Conservation (phyloP, 2,888 invertebrate genomes). For the Dynastes grantii region DNA sequence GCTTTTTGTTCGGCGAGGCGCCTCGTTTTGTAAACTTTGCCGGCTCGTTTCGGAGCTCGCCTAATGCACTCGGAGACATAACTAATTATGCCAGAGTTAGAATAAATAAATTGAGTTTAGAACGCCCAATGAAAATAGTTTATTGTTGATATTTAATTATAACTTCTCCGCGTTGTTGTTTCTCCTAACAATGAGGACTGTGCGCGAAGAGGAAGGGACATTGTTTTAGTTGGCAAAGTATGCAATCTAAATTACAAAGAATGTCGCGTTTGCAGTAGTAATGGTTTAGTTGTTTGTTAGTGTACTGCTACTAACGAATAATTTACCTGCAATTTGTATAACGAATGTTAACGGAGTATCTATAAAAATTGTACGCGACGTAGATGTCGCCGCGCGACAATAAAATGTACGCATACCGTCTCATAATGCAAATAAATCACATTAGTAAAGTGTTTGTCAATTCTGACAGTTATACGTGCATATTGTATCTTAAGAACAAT, state of each 20-base stretch:
- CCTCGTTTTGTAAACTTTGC: slow-evolving; percentile 28
- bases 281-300: slow-evolving; percentile 5
- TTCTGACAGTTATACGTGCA: too few species aligned
- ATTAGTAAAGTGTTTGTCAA: too few species aligned
- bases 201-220: not conserved
- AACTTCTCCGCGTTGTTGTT: slow-evolving; percentile 27
- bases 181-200: not conserved
- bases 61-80: slow-evolving; percentile 46
- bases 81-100: slow-evolving; percentile 47
- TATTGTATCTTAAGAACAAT: too few species aligned
- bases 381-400: too few species aligned
- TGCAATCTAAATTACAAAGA: slow-evolving; percentile 24
- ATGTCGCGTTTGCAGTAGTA: slow-evolving; percentile 4
- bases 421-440: too few species aligned
- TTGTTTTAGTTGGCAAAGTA: slow-evolving; percentile 34
- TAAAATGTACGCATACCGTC: too few species aligned
- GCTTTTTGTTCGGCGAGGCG: not conserved
- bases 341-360: too few species aligned
- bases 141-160: slow-evolving; percentile 51
- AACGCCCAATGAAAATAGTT: slow-evolving; percentile 49
- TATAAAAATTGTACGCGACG: too few species aligned
- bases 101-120: slow-evolving; percentile 51
- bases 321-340: too few species aligned
- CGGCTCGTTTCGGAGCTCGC: not conserved
- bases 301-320: too few species aligned